These are phyloP conservation scores for Anguilla obscura DNA, from an alignment of 2,797 vertebrate genomes.

Conservation along the genomic window DNA sequence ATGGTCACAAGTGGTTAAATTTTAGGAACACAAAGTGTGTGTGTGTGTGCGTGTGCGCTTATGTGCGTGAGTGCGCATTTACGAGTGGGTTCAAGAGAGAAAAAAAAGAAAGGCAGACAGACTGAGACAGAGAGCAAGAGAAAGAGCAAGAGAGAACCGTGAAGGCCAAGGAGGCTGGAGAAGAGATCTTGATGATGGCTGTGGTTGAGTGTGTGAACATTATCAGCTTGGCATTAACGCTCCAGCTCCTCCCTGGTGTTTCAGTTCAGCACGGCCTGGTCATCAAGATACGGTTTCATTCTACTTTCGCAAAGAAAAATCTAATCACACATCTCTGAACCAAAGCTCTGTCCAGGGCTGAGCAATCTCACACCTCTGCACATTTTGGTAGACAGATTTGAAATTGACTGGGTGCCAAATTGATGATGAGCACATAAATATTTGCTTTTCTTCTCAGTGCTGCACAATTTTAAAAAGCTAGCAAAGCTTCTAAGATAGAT, in stretches of 20 bases:
- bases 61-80: background rate
- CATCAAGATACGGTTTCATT: background rate
- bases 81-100: background rate
- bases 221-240: background rate
- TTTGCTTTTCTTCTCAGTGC: too few species aligned
- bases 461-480: background rate
- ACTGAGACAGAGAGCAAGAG: background rate
- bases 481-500: background rate
- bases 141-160: background rate
- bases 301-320: background rate
- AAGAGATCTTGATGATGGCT: background rate
- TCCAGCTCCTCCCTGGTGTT: background rate
- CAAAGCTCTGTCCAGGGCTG: too few species aligned
- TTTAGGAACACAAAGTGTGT: background rate
- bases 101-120: background rate
- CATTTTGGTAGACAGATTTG: too few species aligned
- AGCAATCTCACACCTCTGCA: too few species aligned
- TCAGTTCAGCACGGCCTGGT: background rate
- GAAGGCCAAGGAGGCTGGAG: background rate
- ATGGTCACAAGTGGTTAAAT: background rate
- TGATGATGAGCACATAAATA: too few species aligned
- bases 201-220: background rate
- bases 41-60: background rate
- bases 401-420: too few species aligned
- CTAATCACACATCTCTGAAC: background rate